phyloP scores from a whole-genome alignment of 2,888 invertebrate genomes.

The Galerucella pusilla region DNA sequence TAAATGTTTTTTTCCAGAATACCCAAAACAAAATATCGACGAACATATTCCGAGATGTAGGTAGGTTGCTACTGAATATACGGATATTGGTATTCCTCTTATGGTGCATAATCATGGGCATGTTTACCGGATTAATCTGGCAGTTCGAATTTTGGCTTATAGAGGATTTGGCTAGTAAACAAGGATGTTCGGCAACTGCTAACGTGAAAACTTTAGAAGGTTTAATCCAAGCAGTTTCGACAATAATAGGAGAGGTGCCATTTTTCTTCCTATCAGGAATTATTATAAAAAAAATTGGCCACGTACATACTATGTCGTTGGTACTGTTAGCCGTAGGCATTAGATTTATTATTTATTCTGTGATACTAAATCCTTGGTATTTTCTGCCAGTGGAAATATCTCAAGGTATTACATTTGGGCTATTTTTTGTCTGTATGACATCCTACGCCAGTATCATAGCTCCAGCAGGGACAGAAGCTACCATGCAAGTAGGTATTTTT shows the following conservation, averaged over 20 bases:
- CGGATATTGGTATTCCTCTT: constrained; percentile 79
- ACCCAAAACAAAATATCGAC: constrained; percentile 73
- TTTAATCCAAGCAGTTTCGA: constrained; percentile 68
- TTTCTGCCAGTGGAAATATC: constrained; percentile 86
- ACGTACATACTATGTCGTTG: constrained; percentile 84
- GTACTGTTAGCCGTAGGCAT: constrained; percentile 83
- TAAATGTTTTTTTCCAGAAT: constrained; percentile 66
- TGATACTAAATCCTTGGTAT: constrained; percentile 84
- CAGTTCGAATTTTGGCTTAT: constrained; percentile 89
- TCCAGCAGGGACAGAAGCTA: constrained; percentile 86
- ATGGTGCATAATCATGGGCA: constrained; percentile 85
- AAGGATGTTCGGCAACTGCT: constrained; percentile 60
- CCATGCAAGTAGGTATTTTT: constrained; percentile 75
- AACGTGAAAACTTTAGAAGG: constrained; percentile 67
- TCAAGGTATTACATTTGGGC: constrained; percentile 89
- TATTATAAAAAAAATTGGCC: constrained; percentile 83
- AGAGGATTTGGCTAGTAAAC: constrained; percentile 74
- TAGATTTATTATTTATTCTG: constrained; percentile 84
- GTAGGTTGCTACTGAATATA: constrained; percentile 72
- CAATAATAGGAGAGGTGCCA: constrained; percentile 85
- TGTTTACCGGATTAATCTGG: constrained; percentile 88
- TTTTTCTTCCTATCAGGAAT: constrained; percentile 86
- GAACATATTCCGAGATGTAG: constrained; percentile 77
- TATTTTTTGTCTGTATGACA: constrained; percentile 89
- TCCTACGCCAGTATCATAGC: constrained; percentile 88